Evolutionary conservation across 1,140 invertebrate genomes (phyloP), one percentile per base, ranked within the genome.

Genomic region (Odontomachus brunneus): DNA sequence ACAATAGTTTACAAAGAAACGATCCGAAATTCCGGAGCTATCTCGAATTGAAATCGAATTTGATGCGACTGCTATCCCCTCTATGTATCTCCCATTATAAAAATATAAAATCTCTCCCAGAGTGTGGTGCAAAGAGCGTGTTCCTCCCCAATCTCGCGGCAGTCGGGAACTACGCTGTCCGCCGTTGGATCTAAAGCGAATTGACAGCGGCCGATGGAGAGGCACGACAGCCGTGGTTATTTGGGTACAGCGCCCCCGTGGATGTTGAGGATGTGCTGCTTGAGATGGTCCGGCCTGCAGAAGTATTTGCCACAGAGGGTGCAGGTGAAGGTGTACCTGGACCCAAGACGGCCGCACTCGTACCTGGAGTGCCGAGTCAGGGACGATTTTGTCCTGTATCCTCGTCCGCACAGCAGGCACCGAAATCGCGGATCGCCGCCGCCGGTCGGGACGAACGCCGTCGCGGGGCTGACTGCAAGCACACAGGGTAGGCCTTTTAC

Each of bases 331-430:
- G 94, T 94, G 89, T 94, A 94, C 33, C 94, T 88, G 53, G 93
- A 94, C 11, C 94, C 94, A 29, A 94, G 91, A 38, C 92, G 90
- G 48, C 93, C 93, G 87, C 94, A 95, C 80, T 95, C 94, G 88
- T 94, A 94, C 66, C 94, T 93, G 73, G 94, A 94, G 90, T 95
- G 94, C 74, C 94, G 85, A 15, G 93, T 94, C 38, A 95, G 90
- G 24, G 93, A 94, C 2, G 93, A 94, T 12, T 93, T 90, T 22
- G 93, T 93, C 73, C 94, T 91, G 89, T 94, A 94, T 73, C 92
- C 92, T 59, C 94, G 92, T 85, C 94, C 94, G 82, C 95, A 95
- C 92, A 94, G 94, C 78, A 94, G 92, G 89, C 95, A 95, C 53
- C 91, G 92, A 92, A 92, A 94, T 82, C 90, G 89, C 81, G 91